phyloP scores from a whole-genome alignment of 2,113 vertebrate genomes.

The Eptatretus burgeri region DNA sequence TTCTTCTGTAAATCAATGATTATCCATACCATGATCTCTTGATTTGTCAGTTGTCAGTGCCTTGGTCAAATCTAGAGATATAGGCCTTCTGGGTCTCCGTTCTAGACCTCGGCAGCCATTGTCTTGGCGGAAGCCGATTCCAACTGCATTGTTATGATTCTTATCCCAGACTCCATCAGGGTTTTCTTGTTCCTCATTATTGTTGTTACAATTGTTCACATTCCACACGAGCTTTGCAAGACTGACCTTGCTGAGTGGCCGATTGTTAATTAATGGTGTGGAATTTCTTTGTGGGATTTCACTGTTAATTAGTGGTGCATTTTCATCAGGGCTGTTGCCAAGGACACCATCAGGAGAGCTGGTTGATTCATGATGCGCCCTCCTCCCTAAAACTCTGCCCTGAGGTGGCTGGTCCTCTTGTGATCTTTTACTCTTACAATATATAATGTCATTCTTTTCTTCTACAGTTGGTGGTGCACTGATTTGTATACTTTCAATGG shows the following conservation, averaged over 20 bases:
- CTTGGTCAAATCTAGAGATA: slow-evolving; percentile 49
- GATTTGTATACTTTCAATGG: background rate
- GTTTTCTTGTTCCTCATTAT: background rate
- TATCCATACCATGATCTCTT: background rate
- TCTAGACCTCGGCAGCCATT: background rate
- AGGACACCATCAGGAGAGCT: background rate
- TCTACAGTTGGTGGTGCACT: background rate
- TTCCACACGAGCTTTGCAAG: background rate
- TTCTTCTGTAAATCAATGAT: too few relatives aligned
- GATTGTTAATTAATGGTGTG: background rate
- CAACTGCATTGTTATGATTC: background rate
- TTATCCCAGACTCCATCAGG: background rate
- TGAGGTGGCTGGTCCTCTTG: background rate
- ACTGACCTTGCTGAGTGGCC: background rate
- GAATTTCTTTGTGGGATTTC: background rate
- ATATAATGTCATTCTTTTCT: background rate
- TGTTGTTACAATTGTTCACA: background rate
- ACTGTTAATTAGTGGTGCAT: background rate
- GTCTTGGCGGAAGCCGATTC: background rate
- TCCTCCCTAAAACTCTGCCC: background rate
- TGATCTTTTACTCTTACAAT: background rate
- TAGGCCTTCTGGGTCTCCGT: slow-evolving; percentile 63
- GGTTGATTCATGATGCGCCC: background rate
- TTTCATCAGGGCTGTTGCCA: background rate
- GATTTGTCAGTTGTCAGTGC: background rate